phyloP scores from a whole-genome alignment of 1,140 invertebrate genomes.

The Drosophila ironensis region DNA sequence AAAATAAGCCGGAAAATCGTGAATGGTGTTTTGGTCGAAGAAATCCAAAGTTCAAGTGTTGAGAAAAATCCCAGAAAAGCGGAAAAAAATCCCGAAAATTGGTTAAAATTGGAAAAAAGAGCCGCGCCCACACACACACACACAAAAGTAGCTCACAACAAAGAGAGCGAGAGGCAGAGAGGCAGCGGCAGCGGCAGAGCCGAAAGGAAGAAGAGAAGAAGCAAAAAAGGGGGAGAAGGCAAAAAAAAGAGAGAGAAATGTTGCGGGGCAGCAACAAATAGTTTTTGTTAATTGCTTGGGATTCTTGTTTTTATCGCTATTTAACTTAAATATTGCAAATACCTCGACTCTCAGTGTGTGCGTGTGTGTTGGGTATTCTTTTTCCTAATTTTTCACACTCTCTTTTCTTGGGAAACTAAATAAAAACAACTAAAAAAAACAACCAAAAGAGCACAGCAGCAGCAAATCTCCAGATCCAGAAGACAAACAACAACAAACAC shows the following conservation, averaged over 20 bases:
- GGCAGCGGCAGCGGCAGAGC: constrained; percentile 4
- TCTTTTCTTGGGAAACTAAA: constrained; percentile 30
- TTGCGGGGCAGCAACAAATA: constrained; percentile 71
- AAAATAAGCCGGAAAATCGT: background rate
- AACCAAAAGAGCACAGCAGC: constrained; percentile 49
- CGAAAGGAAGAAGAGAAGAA: constrained; percentile 11
- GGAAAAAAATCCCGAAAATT: constrained; percentile 16
- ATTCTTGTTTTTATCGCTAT: constrained; percentile 26
- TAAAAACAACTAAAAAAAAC: too few relatives aligned
- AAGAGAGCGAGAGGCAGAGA: constrained; percentile 39
- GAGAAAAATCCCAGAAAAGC: constrained; percentile 7
- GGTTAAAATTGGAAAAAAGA: constrained; percentile 46
- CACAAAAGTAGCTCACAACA: constrained; percentile 1
- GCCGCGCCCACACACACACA: constrained; percentile 65
- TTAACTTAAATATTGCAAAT: constrained; percentile 12
- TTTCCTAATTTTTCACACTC: constrained; percentile 33
- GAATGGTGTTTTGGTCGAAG: constrained; percentile 19
- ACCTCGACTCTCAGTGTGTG: background rate
- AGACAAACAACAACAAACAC: constrained; percentile 77
- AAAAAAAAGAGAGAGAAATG: constrained; percentile 68
- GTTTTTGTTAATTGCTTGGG: constrained; percentile 57
- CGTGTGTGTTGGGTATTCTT: constrained; percentile 33
- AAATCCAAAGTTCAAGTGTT: constrained; percentile 14
- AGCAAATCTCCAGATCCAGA: constrained; percentile 44
- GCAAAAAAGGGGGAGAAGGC: constrained; percentile 17